Evolutionary conservation across 1,140 invertebrate species (phyloP).

Genomic region (Armadillidium nasatum): DNA sequence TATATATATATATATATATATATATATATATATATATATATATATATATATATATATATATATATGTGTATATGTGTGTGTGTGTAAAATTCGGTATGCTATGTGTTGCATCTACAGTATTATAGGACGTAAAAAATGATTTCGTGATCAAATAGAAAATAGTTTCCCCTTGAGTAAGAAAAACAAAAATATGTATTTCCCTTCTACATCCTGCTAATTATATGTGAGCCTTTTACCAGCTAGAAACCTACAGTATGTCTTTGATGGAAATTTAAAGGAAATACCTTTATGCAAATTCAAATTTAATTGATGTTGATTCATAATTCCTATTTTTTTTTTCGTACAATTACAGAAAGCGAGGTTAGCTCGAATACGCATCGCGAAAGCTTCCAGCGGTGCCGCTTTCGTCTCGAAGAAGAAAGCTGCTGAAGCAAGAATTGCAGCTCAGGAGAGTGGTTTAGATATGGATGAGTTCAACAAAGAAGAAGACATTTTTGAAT

Average conservation of each 20-base stretch:
- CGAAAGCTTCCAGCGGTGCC: conserved; percentile 97
- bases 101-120: too few species aligned
- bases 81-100: neutral
- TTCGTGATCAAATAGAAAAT: too few species aligned
- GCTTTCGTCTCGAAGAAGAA: conserved; percentile 99
- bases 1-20: conserved; percentile 10
- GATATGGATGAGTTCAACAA: conserved; percentile 79
- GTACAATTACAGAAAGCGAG: conserved; percentile 83
- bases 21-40: conserved; percentile 15
- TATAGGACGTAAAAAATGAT: too few species aligned
- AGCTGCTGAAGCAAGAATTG: conserved; percentile 89
- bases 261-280: neutral
- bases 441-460: conserved; percentile 83
- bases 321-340: neutral
- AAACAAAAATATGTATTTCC: too few species aligned
- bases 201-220: too few species aligned
- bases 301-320: neutral
- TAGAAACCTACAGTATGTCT: neutral
- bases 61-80: neutral
- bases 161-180: too few species aligned
- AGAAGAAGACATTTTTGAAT: conserved; percentile 95
- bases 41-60: neutral
- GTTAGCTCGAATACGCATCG: conserved; percentile 92
- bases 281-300: neutral
- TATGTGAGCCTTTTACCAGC: neutral